Evolutionary conservation across 2,888 invertebrate genomes (phyloP), one percentile per base, ranked within the genome.

Genomic region (Apotomis turbidana): DNA sequence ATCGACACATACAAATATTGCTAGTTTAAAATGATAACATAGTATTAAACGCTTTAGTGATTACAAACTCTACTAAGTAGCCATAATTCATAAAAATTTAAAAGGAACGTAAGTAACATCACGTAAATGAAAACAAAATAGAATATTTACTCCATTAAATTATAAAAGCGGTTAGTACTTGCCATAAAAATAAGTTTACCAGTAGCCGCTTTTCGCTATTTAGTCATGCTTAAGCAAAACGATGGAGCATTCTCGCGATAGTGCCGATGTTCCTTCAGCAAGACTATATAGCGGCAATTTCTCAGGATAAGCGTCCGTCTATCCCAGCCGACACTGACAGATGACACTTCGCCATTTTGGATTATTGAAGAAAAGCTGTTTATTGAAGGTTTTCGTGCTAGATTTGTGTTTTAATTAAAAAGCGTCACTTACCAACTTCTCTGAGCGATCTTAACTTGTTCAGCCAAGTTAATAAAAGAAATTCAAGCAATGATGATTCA

Each of bases 201-300:
- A 54, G 13, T 52, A n/a, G 8, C n/a, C n/a, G n/a, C 27, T 61
- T 62, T 36, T 27, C 8, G 5, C 10, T 27, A 41, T 38, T 49
- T 12, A 57, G 57, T 63, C 51, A 38, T 58, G n/a, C 41, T 49
- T 36, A 58, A 46, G 52, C 64, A 49, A 59, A 27, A 44, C 51
- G 51, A 59, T 64, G 64, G 58, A 63, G 62, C 57, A 70, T 70
- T 58, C 57, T 64, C 13, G 51, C 59, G 52, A 64, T 70, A 52
- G 64, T 64, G 36, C 57, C 59, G 52, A 64, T 70, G 59, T 70
- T 64, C 70, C 64, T 51, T 59, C 44, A 68, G 49, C 70, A 60
- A 68, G 63, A 73, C 57, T 64, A 73, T 73, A 74, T 75, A 68
- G 68, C 70, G 55, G 74, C 74, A 74, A 75, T 75, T 75, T 75